phyloP scores from a whole-genome alignment of 64 coral and sea anemone genomes.

The Pachyseris speciosa region DNA sequence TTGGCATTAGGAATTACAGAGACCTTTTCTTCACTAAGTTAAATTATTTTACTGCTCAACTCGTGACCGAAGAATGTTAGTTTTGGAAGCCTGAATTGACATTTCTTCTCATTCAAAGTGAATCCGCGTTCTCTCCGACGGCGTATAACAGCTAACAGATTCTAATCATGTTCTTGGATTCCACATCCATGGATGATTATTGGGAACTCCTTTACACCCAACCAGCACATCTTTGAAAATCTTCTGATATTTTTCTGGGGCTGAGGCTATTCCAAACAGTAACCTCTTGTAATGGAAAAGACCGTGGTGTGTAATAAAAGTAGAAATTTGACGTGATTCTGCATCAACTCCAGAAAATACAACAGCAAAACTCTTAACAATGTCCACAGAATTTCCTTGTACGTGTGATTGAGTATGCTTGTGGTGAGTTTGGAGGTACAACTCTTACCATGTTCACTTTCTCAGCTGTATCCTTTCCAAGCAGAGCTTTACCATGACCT shows the following conservation, averaged over 20 bases:
- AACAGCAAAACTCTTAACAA: conserved; percentile 12
- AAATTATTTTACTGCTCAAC: background rate
- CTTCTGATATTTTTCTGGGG: no score
- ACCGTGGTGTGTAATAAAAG: no score
- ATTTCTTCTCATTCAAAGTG: conserved; percentile 3
- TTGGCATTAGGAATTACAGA: background rate
- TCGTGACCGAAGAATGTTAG: conserved; percentile 27
- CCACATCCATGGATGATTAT: conserved; percentile 35
- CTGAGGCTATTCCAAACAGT: no score
- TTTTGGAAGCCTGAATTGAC: conserved; percentile 12
- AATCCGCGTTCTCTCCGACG: background rate
- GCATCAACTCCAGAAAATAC: background rate
- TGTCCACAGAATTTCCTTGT: conserved; percentile 9
- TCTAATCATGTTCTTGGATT: background rate
- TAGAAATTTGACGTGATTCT: background rate
- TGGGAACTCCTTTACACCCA: conserved; percentile 13
- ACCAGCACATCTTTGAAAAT: conserved; percentile 23
- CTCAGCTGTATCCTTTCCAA: conserved; percentile 54
- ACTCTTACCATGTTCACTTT: conserved; percentile 62
- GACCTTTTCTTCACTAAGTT: conserved; percentile 7
- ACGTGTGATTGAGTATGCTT: conserved; percentile 14
- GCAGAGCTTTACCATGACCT: no score
- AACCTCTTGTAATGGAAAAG: no score
- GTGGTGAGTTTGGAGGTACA: conserved; percentile 42
- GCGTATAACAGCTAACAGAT: background rate